Percentiles rank a stretch among this genome's conserved stretches.
These are phyloP conservation scores for Molorchus minor DNA, from an alignment of 2,888 invertebrate genomes.

Conservation along the genomic window DNA sequence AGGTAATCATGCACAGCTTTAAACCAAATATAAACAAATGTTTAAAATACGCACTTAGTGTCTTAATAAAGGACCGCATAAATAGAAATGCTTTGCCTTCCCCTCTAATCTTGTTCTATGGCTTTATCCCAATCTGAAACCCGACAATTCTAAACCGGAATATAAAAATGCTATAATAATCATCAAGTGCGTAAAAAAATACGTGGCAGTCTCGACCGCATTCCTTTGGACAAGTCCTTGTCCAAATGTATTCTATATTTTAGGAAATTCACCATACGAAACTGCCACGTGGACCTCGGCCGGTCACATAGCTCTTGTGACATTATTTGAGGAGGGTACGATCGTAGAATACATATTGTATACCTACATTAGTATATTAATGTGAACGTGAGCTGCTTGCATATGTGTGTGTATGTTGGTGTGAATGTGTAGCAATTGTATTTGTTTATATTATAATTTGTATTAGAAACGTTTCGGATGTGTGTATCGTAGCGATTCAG, in stretches of 20 bases:
- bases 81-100: slow-evolving; percentile 59
- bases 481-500: slow-evolving; percentile 52
- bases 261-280: too few species aligned
- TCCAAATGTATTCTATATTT: too few species aligned
- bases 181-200: slow-evolving; percentile 35
- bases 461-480: slow-evolving; percentile 19
- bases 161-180: slow-evolving; percentile 44
- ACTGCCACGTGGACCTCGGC: slow-evolving; percentile 56
- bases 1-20: slow-evolving; percentile 60
- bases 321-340: slow-evolving; percentile 62
- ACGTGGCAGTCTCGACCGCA: slow-evolving; percentile 26
- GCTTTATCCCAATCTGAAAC: slow-evolving; percentile 62
- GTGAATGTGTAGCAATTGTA: slow-evolving; percentile 45
- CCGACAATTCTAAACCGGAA: slow-evolving; percentile 51
- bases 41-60: slow-evolving; percentile 43
- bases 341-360: slow-evolving; percentile 59
- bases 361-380: slow-evolving; percentile 51
- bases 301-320: slow-evolving; percentile 54
- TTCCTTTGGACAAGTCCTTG: neutral
- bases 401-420: slow-evolving; percentile 52
- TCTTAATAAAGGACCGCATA: slow-evolving; percentile 41
- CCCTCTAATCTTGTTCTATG: slow-evolving; percentile 60
- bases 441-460: slow-evolving; percentile 39
- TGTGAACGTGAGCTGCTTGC: slow-evolving; percentile 56
- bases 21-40: slow-evolving; percentile 54